Evolutionary conservation across 2,888 invertebrate genomes (phyloP).

Genomic region (Pycnomerus fuliginosus): DNA sequence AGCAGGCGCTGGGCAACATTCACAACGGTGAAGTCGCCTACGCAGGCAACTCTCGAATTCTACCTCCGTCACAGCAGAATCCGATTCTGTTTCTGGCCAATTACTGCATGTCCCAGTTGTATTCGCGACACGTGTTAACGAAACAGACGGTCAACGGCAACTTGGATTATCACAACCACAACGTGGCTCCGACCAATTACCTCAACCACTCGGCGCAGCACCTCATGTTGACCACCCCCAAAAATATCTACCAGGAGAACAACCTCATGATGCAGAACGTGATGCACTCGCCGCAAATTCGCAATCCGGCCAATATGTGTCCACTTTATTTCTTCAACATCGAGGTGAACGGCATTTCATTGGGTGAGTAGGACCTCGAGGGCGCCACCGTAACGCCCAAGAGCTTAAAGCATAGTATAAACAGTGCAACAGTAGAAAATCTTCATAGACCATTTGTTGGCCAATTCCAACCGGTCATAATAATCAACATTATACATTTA

Average conservation of each 20-base stretch:
- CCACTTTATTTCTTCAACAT: slow-evolving; percentile 77
- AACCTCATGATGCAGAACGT: slow-evolving; percentile 48
- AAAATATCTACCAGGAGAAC: slow-evolving; percentile 50
- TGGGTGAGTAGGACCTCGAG: no score
- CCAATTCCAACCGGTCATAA: no score
- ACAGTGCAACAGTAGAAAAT: no score
- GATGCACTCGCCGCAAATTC: slow-evolving; percentile 58
- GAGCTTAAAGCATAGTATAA: no score
- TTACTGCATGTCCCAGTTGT: slow-evolving; percentile 74
- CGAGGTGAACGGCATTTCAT: slow-evolving; percentile 68
- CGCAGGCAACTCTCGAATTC: slow-evolving; percentile 45
- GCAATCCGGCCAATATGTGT: slow-evolving; percentile 61
- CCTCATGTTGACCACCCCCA: slow-evolving; percentile 47
- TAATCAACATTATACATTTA: no score
- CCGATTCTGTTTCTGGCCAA: slow-evolving; percentile 73
- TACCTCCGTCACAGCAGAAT: slow-evolving; percentile 58
- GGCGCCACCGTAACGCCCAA: no score
- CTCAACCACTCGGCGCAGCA: slow-evolving; percentile 40
- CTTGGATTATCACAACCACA: slow-evolving; percentile 52
- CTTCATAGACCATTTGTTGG: no score
- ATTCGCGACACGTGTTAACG: slow-evolving; percentile 63
- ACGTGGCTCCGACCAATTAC: slow-evolving; percentile 46
- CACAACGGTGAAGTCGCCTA: slow-evolving; percentile 59
- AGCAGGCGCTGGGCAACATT: slow-evolving; percentile 65
- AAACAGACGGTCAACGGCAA: slow-evolving; percentile 58